phyloP scores from a whole-genome alignment of 1,140 invertebrate genomes.

The Dufourea novaeangliae region DNA sequence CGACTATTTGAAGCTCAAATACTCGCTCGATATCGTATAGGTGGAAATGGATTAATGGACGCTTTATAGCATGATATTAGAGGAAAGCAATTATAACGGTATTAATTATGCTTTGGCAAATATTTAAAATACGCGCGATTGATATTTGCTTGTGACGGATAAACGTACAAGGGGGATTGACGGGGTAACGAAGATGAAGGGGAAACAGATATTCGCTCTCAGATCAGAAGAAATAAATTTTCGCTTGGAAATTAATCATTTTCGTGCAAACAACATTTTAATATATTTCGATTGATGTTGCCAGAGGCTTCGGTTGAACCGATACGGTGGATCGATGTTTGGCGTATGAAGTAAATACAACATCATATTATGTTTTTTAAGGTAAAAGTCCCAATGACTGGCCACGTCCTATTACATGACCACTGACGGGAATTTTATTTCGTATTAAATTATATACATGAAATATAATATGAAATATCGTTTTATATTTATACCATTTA shows the following conservation, averaged over 20 bases:
- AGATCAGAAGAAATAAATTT: slow-evolving; percentile 67
- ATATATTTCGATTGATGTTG: slow-evolving; percentile 77
- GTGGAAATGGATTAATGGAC: background rate
- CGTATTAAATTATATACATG: too few relatives aligned
- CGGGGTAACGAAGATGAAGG: background rate
- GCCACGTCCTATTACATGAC: too few relatives aligned
- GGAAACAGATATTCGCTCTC: slow-evolving; percentile 40
- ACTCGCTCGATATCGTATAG: background rate
- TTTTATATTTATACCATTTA: too few relatives aligned
- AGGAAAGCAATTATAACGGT: slow-evolving; percentile 66
- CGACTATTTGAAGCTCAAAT: background rate
- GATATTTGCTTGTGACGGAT: slow-evolving; percentile 67
- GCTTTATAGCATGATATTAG: slow-evolving; percentile 7
- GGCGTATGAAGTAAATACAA: slow-evolving; percentile 67
- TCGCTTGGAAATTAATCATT: slow-evolving; percentile 76
- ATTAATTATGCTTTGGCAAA: slow-evolving; percentile 72
- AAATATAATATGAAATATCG: too few relatives aligned
- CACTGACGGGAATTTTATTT: too few relatives aligned
- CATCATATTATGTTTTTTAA: too few relatives aligned
- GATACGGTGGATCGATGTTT: slow-evolving; percentile 63
- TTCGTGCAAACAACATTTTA: slow-evolving; percentile 76
- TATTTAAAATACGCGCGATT: slow-evolving; percentile 72
- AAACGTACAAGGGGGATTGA: slow-evolving; percentile 21
- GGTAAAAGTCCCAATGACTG: too few relatives aligned
- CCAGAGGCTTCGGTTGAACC: slow-evolving; percentile 31